phyloP scores from a whole-genome alignment of 64 coral and sea anemone species.

The Montipora capricornis region DNA sequence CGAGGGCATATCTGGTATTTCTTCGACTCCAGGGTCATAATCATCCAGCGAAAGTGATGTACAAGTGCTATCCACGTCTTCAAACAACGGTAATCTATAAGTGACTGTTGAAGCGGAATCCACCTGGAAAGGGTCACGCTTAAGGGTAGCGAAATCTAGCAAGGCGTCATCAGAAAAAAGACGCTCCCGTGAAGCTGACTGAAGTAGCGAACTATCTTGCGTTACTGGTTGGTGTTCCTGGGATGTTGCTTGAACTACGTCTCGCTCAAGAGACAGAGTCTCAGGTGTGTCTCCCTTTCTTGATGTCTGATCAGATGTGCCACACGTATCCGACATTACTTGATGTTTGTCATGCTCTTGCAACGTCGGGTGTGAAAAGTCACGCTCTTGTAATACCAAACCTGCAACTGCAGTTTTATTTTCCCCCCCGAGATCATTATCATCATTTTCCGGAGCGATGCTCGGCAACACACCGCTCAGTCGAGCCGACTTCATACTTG shows the following conservation, averaged over 20 bases:
- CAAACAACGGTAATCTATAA: slow-evolving; percentile 37
- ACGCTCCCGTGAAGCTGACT: not conserved
- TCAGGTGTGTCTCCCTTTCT: not conserved
- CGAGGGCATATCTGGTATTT: not conserved
- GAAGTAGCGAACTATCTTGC: not conserved
- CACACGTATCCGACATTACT: not conserved
- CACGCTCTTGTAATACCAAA: not conserved
- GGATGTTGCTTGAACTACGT: not conserved
- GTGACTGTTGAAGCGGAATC: not conserved
- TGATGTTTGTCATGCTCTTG: not conserved
- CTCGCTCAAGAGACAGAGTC: not conserved
- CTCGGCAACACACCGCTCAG: not conserved
- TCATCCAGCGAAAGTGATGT: slow-evolving; percentile 28
- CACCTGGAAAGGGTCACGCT: not conserved
- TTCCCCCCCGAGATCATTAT: not conserved
- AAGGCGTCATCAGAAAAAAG: too few relatives aligned
- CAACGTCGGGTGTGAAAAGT: not conserved
- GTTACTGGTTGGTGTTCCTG: not conserved
- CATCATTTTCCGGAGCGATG: not conserved
- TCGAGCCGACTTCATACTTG: slow-evolving; percentile 56
- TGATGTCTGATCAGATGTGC: not conserved
- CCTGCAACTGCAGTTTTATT: not conserved
- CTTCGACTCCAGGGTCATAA: not conserved
- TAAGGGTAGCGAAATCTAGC: too few relatives aligned
- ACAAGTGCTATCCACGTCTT: slow-evolving; percentile 39